Percentiles rank a stretch among this genome's conserved stretches.
Conservation (phyloP, 2,797 vertebrate species). For the Anguilla megastoma region DNA sequence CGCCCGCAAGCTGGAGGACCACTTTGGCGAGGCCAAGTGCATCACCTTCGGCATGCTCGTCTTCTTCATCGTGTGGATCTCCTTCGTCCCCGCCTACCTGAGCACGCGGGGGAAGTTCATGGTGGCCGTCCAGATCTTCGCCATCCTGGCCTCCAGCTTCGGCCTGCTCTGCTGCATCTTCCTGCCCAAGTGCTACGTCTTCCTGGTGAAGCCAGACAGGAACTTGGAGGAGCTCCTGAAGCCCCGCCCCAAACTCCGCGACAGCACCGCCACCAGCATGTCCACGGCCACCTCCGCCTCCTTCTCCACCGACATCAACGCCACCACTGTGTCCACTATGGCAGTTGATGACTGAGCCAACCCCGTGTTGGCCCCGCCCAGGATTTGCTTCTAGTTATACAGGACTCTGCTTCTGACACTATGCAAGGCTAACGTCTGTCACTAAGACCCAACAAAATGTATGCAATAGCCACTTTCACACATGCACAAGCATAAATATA, state of each 20-base stretch:
- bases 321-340: conserved; percentile 64
- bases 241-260: conserved; percentile 60
- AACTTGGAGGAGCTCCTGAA: conserved; percentile 78
- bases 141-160: conserved; percentile 84
- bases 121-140: conserved; percentile 87
- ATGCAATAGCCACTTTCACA: neutral
- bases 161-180: conserved; percentile 82
- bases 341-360: conserved; percentile 64
- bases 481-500: conserved; percentile 3
- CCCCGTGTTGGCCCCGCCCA: neutral
- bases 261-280: conserved; percentile 63
- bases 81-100: conserved; percentile 83
- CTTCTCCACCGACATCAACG: conserved; percentile 65
- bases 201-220: conserved; percentile 79
- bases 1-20: conserved; percentile 77
- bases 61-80: conserved; percentile 88
- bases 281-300: conserved; percentile 68
- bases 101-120: conserved; percentile 88
- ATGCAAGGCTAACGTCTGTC: conserved; percentile 2
- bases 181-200: conserved; percentile 83
- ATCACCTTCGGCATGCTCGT: conserved; percentile 84
- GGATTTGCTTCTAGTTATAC: neutral
- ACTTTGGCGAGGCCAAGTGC: conserved; percentile 82
- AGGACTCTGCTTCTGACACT: neutral
- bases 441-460: neutral